Conservation (phyloP, 2,113 vertebrate species). For the Mustelus asterias region DNA sequence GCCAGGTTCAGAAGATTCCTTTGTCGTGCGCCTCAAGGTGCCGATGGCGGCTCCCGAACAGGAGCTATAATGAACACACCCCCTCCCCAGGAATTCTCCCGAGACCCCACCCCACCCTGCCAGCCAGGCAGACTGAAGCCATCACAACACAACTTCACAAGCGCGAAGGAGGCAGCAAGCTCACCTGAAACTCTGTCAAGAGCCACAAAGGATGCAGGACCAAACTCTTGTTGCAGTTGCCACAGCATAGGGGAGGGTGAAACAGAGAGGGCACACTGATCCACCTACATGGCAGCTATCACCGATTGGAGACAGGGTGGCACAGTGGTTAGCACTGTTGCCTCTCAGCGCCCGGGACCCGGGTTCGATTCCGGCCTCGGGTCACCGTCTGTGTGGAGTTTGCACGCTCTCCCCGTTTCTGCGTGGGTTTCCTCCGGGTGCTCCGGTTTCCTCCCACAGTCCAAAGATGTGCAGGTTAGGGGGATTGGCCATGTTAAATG, state of each 20-base stretch:
- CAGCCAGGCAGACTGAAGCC: neutral
- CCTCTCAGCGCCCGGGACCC: no score
- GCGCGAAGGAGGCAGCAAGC: neutral
- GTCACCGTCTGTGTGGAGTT: no score
- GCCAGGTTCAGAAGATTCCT: neutral
- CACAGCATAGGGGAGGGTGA: neutral
- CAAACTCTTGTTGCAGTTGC: neutral
- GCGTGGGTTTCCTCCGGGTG: no score
- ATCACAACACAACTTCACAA: neutral
- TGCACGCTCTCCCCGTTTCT: no score
- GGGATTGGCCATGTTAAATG: no score
- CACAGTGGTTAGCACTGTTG: no score
- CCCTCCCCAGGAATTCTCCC: neutral
- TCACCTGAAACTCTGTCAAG: neutral
- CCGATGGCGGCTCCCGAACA: no score
- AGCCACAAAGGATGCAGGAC: neutral
- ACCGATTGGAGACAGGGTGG: no score
- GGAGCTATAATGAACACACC: neutral
- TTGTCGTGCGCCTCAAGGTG: neutral
- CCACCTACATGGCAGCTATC: no score
- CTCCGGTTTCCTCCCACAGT: no score
- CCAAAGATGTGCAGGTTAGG: no score
- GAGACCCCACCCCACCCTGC: neutral
- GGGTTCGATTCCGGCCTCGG: no score
- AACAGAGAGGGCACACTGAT: neutral